Evolutionary conservation across 2,113 vertebrate species (phyloP).

Genomic region (Hyperoodon ampullatus): DNA sequence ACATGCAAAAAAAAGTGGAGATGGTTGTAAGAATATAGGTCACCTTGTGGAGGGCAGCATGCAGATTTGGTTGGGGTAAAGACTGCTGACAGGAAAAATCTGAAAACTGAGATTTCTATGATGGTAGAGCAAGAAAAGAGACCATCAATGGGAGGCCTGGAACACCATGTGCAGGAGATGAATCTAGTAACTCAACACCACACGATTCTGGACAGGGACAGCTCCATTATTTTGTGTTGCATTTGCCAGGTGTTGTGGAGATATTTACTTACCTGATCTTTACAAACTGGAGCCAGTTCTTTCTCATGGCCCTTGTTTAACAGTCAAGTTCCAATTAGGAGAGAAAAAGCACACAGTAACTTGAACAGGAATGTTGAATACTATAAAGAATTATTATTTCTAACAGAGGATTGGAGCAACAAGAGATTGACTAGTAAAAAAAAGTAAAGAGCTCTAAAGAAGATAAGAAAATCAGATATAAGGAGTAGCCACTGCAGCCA

Average conservation of each 20-base stretch:
- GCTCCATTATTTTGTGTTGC: not conserved
- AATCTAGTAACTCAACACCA: not conserved
- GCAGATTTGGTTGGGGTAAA: not conserved
- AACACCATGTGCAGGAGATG: not conserved
- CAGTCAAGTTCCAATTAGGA: not conserved
- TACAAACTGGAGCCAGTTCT: not conserved
- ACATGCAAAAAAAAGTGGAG: not conserved
- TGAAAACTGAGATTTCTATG: not conserved
- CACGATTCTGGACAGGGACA: not conserved
- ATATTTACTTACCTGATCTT: not conserved
- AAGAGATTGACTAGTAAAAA: not conserved
- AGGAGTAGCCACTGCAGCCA: not conserved
- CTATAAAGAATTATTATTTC: slow-evolving; percentile 50
- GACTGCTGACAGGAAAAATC: not conserved
- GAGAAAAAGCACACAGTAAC: not conserved
- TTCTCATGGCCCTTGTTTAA: not conserved
- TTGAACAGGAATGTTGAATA: not conserved
- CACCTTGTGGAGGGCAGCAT: not conserved
- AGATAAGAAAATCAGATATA: not conserved
- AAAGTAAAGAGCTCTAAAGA: not conserved
- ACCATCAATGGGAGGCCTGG: not conserved
- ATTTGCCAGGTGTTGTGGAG: not conserved
- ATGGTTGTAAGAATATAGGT: not conserved
- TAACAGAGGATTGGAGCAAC: not conserved
- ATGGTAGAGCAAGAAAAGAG: not conserved